Conservation (phyloP, 2,113 vertebrate genomes). For the Chaetura pelagica region DNA sequence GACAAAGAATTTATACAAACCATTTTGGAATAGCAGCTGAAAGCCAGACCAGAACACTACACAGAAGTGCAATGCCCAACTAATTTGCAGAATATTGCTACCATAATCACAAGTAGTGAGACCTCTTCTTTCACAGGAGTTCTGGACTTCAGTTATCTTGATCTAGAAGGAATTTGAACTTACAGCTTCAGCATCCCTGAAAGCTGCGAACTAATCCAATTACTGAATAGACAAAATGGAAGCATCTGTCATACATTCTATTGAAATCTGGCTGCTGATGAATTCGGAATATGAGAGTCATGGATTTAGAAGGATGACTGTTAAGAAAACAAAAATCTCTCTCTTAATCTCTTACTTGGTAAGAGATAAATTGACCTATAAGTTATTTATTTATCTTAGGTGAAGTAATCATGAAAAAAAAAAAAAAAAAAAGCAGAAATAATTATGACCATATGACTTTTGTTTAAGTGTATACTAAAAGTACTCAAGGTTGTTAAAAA, state of each 20-base stretch:
- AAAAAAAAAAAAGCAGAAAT: background rate
- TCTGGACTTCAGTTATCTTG: background rate
- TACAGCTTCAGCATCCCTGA: background rate
- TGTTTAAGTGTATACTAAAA: background rate
- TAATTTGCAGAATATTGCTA: background rate
- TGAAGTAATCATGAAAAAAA: background rate
- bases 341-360: background rate
- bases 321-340: background rate
- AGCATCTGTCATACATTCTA: background rate
- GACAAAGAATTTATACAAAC: slow-evolving; percentile 7
- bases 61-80: background rate
- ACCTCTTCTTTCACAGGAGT: accelerated
- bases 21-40: background rate
- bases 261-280: background rate
- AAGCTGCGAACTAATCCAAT: background rate
- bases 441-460: background rate
- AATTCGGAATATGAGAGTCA: background rate
- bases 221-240: background rate
- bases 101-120: background rate
- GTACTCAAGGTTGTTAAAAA: background rate
- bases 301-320: background rate
- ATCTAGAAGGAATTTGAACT: background rate
- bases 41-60: background rate
- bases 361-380: background rate
- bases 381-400: background rate